These are phyloP conservation scores for Dendrolimus houi DNA, from an alignment of 2,888 invertebrate genomes.

Conservation along the genomic window DNA sequence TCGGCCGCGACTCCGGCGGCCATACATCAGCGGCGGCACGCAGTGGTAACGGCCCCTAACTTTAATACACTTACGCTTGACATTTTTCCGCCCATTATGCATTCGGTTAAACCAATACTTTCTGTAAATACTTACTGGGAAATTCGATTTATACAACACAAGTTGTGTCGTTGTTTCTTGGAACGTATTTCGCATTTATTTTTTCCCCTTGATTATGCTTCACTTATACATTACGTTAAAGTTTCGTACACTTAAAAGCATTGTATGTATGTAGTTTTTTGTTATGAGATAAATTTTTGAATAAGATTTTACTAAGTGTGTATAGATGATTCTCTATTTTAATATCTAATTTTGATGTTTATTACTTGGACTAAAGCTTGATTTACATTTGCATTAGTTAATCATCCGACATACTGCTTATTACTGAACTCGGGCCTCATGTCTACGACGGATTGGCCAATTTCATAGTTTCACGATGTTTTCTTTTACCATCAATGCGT, in stretches of 20 bases:
- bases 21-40: slow-evolving; percentile 61
- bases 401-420: no score
- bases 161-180: slow-evolving; percentile 23
- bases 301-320: no score
- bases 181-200: slow-evolving; percentile 9
- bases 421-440: no score
- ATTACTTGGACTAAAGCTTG: no score
- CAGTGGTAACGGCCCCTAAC: slow-evolving; percentile 45
- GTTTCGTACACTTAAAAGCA: neutral
- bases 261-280: neutral
- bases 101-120: slow-evolving; percentile 54
- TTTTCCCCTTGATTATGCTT: slow-evolving; percentile 10
- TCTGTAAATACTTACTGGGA: slow-evolving; percentile 43
- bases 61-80: slow-evolving; percentile 67
- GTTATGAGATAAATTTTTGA: no score
- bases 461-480: no score
- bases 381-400: no score
- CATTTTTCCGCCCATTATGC: slow-evolving; percentile 66
- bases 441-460: no score
- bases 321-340: neutral
- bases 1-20: slow-evolving; percentile 29
- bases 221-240: neutral
- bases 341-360: neutral
- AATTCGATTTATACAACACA: slow-evolving; percentile 27
- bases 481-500: no score